phyloP scores from a whole-genome alignment of 2,113 vertebrate species.

The Thermophis baileyi region DNA sequence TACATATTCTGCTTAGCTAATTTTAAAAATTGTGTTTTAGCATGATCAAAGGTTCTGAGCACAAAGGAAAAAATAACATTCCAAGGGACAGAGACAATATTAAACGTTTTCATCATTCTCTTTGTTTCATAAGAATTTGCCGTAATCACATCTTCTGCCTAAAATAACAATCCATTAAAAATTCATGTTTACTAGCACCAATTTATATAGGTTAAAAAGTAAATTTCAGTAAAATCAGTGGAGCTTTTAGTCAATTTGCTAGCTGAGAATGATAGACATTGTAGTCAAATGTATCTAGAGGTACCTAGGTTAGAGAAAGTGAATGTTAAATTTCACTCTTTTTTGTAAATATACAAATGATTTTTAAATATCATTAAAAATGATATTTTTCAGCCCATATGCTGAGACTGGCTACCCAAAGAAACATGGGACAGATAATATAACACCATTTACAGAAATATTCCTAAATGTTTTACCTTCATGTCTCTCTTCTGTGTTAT shows the following conservation, averaged over 20 bases:
- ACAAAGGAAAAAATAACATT: neutral
- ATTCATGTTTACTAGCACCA: neutral
- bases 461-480: neutral
- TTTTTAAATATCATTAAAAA: too few relatives aligned
- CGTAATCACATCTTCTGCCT: neutral
- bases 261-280: neutral
- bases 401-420: neutral
- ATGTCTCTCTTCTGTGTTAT: neutral
- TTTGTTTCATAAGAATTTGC: neutral
- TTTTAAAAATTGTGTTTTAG: constrained; percentile 20
- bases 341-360: neutral
- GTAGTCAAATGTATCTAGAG: neutral
- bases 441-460: neutral
- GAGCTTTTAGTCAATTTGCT: neutral
- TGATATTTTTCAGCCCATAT: neutral
- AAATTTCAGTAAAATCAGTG: neutral
- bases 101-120: neutral
- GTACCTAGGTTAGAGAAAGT: neutral
- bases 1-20: constrained; percentile 38
- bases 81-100: neutral
- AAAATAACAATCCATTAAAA: neutral
- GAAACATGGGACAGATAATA: neutral
- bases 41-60: neutral
- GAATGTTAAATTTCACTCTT: neutral
- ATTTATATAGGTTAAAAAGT: neutral